Base-by-base conservation (phyloP, 30 jellyfish, hydroid and myxozoan genomes). In the Calvadosia cruxmelitensis region DNA sequence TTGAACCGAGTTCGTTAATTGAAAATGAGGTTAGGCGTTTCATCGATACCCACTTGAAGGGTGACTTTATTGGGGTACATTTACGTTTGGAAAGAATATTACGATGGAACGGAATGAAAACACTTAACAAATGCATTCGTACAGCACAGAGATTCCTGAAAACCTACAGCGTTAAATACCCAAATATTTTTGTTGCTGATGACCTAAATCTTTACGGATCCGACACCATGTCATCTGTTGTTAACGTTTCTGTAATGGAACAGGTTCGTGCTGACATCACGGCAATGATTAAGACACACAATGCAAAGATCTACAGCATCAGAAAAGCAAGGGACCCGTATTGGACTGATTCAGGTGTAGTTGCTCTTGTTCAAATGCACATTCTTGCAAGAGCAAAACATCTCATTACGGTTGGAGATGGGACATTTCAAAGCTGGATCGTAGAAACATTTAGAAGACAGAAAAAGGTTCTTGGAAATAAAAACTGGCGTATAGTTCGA, bases 361-460 rank as follows among this genome's bases (percentile, higher is more conserved):
- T 91, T 30, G 99, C 95, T 26, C 74, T 91, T 16, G 71, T 84
- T 10, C 85, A 91, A 50, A 35, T 80, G 52, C 75, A 83, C 36
- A 73, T 91, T 29, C 75, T 91, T 2, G 76, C 99, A 20, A 92
- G 69, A 48, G 86, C 99, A 26, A 50, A 50, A 33, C 52, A 67
- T 42, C 78, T 91, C 33, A 74, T 91, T 51, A 91, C 99, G 3
- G 71, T 91, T 13, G 99, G 99, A 26, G 93, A 89, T 1, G 99
- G 99, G 0, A 91, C 95, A 16, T 91, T 76, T 75, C 99, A 91
- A 69, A 76, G 81, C 36, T 91, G 99, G 99, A 50, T 91, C 20
- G 85, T 82, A 1, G 85, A 72, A 32, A 74, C 74, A 30, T 82
- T 82, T 63, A 91, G 78, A 52, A 69, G 53, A 23, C 65, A 83